A percentile compares a stretch with the other conserved stretches of the same genome.
Evolutionary conservation across 2,797 vertebrate species (phyloP).

Genomic region (Odontamblyopus rebecca): DNA sequence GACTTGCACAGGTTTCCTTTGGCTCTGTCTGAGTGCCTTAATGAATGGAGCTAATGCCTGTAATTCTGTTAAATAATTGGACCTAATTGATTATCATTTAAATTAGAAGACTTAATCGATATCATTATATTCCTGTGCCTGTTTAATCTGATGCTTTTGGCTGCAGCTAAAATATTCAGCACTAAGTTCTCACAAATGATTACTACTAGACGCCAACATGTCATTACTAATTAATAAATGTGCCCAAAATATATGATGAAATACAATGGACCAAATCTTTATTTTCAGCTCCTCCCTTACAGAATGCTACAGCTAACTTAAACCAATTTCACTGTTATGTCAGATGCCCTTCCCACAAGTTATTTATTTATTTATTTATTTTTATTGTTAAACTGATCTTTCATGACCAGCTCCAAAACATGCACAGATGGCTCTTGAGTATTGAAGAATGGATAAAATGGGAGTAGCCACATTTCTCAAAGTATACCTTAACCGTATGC

Average conservation of each 20-base stretch:
- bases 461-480: no score
- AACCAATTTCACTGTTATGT: no score
- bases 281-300: background rate
- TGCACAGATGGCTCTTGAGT: background rate
- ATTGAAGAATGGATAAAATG: background rate
- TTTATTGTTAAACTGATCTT: no score
- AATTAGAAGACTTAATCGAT: constrained; percentile 37
- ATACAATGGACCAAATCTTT: background rate
- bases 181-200: constrained; percentile 19
- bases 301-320: background rate
- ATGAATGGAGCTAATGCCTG: constrained; percentile 38
- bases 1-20: constrained; percentile 12
- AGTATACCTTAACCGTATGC: no score
- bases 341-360: no score
- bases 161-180: constrained; percentile 8
- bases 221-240: background rate
- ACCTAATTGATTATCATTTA: constrained; percentile 41
- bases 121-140: constrained; percentile 26
- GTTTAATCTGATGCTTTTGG: constrained; percentile 15
- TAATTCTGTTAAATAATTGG: constrained; percentile 36
- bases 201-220: background rate
- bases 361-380: no score
- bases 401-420: no score
- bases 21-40: constrained; percentile 17
- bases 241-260: background rate